Evolutionary conservation across 2,113 vertebrate species (phyloP).

Genomic region (Vimba vimba): DNA sequence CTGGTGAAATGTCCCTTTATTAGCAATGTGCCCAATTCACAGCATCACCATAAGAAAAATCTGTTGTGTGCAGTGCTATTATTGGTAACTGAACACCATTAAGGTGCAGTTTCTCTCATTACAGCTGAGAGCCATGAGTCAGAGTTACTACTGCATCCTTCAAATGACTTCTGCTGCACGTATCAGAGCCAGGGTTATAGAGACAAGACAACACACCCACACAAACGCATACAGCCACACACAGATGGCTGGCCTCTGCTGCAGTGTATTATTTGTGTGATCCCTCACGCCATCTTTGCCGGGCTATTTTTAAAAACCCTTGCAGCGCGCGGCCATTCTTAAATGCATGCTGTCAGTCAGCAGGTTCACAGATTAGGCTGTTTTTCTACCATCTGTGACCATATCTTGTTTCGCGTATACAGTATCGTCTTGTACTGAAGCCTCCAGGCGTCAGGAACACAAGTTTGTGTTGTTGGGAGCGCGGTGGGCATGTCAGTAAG

Average conservation of each 20-base stretch:
- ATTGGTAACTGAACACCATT: conserved; percentile 35
- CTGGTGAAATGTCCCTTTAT: neutral
- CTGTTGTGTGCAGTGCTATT: conserved; percentile 21
- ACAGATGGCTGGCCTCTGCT: conserved; percentile 47
- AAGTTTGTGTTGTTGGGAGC: neutral
- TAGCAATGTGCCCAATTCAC: neutral
- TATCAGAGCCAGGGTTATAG: conserved; percentile 44
- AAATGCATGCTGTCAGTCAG: conserved; percentile 69
- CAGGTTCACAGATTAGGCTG: conserved; percentile 65
- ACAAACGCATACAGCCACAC: conserved; percentile 37
- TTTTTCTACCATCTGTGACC: conserved; percentile 60
- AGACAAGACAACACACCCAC: conserved; percentile 45
- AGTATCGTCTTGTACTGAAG: conserved; percentile 26
- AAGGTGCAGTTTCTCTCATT: conserved; percentile 39
- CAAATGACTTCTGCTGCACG: conserved; percentile 38
- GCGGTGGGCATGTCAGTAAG: neutral
- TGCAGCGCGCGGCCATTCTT: conserved; percentile 52
- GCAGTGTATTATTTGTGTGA: conserved; percentile 52
- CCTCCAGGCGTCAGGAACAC: neutral
- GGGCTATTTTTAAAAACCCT: conserved; percentile 63
- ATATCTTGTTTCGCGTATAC: conserved; percentile 53
- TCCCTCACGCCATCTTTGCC: conserved; percentile 45
- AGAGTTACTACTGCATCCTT: conserved; percentile 49
- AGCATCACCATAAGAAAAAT: neutral
- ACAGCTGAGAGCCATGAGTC: conserved; percentile 43